Percentiles rank a stretch among this genome's conserved stretches.
Evolutionary conservation across 2,888 invertebrate genomes (phyloP).

Genomic region (Caenorhabditis wallacei): DNA sequence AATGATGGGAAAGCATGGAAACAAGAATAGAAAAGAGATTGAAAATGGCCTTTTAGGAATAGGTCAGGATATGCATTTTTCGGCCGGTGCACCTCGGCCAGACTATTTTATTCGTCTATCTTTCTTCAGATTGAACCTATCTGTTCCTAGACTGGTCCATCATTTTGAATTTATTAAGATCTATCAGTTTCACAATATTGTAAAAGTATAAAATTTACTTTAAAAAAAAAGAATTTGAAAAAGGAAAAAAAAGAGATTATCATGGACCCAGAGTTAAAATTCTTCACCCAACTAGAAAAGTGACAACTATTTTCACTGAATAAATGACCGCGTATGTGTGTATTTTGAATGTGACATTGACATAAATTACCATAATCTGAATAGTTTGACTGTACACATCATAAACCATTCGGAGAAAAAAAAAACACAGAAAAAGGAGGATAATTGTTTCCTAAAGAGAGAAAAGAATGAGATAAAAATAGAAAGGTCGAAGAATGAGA

Average conservation of each 20-base stretch:
- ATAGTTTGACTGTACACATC: constrained; percentile 10
- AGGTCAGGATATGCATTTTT: no score
- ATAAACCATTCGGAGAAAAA: constrained; percentile 15
- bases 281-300: not conserved
- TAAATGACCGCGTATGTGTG: constrained; percentile 22
- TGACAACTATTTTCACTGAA: constrained; percentile 1
- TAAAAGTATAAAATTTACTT: no score
- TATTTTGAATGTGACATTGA: not conserved
- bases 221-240: no score
- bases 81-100: no score
- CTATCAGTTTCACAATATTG: no score
- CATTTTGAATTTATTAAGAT: no score
- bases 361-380: constrained; percentile 52
- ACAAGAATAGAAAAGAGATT: not conserved
- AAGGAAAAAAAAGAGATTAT: no score
- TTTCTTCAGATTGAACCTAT: no score
- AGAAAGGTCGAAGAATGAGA: constrained; percentile 1
- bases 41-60: no score
- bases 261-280: not conserved
- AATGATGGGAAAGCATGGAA: not conserved
- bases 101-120: no score
- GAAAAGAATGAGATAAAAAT: constrained; percentile 4
- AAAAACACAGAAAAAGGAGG: constrained; percentile 10
- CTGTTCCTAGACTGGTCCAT: no score
- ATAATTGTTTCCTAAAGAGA: not conserved